Percentiles rank a stretch among this genome's conserved stretches.
Evolutionary conservation across 2,888 invertebrate genomes (phyloP).

Genomic region (Ashinkailepas kermadecensis): DNA sequence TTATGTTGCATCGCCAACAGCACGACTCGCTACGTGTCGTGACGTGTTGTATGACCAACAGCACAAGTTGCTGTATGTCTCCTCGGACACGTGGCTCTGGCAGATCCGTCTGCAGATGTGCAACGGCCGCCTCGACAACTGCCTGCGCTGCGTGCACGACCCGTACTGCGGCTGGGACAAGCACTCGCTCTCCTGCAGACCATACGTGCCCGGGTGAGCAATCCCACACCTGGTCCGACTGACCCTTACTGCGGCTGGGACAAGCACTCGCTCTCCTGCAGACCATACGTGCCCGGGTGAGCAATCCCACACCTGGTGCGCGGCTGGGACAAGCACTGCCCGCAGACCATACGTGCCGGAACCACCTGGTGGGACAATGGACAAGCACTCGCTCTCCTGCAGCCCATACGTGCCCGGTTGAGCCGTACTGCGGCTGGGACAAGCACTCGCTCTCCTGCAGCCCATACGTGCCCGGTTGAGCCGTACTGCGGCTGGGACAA

Average conservation of each 20-base stretch:
- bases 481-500: conserved; percentile 28
- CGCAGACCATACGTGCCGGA: conserved; percentile 83
- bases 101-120: conserved; percentile 88
- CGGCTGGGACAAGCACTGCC: conserved; percentile 68
- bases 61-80: conserved; percentile 82
- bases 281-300: conserved; percentile 39
- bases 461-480: conserved; percentile 75
- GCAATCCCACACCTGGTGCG: too few species aligned
- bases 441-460: conserved; percentile 80
- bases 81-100: conserved; percentile 77
- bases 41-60: conserved; percentile 32
- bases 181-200: conserved; percentile 76
- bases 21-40: too few species aligned
- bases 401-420: conserved; percentile 64
- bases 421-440: conserved; percentile 65
- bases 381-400: conserved; percentile 79
- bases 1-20: too few species aligned
- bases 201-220: background rate
- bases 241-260: conserved; percentile 94
- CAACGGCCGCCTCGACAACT: conserved; percentile 81
- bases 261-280: conserved; percentile 77
- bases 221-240: too few species aligned
- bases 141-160: conserved; percentile 85
- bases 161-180: conserved; percentile 91
- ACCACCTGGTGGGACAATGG: too few species aligned